These are phyloP conservation scores for Uropsilus gracilis DNA, from an alignment of 2,113 vertebrate genomes.

Conservation along the genomic window DNA sequence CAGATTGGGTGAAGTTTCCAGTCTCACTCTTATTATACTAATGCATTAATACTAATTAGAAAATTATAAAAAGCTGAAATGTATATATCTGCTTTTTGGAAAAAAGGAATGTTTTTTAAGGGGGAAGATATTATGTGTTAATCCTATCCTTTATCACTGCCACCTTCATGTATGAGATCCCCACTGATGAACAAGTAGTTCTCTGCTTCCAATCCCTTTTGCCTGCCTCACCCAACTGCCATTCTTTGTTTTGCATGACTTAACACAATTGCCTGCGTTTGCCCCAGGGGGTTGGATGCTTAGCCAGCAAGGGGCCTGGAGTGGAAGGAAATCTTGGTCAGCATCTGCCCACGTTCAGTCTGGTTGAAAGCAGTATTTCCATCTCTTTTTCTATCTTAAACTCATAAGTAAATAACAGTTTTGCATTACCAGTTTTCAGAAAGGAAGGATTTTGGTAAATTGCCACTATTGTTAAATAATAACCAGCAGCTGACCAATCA, in stretches of 20 bases:
- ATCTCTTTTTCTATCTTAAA: conserved; percentile 48
- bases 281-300: conserved; percentile 9
- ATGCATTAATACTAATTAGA: conserved; percentile 62
- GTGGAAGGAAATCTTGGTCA: conserved; percentile 5
- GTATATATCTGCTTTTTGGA: conserved; percentile 2
- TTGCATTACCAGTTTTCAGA: conserved; percentile 42
- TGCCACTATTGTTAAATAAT: not conserved
- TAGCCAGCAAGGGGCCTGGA: not conserved
- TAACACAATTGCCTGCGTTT: conserved; percentile 51
- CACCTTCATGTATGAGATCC: conserved; percentile 33
- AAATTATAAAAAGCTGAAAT: conserved; percentile 59
- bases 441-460: not conserved
- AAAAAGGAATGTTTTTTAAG: not conserved
- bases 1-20: conserved; percentile 35
- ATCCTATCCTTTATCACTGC: conserved; percentile 60
- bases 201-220: conserved; percentile 6
- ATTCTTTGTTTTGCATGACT: conserved; percentile 28
- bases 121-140: not conserved
- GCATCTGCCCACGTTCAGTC: not conserved
- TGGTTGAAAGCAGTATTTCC: not conserved
- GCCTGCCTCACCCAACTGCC: not conserved
- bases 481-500: not conserved
- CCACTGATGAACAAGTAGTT: conserved; percentile 43
- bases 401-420: conserved; percentile 58
- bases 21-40: conserved; percentile 41